phyloP scores from a whole-genome alignment of 2,888 invertebrate species.

The Minunthozetes semirufus region DNA sequence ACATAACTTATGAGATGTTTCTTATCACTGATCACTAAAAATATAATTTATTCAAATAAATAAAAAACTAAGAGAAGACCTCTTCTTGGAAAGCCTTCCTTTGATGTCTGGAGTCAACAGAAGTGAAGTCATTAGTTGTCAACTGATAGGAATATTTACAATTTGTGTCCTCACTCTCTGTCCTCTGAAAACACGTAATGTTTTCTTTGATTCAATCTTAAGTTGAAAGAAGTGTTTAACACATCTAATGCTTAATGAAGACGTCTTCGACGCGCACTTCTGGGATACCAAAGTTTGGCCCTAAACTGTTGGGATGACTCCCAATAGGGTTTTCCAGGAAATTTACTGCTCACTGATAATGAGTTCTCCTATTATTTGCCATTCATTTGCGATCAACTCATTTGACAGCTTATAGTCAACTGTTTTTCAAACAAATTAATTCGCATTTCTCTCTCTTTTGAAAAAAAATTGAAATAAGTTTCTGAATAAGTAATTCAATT shows the following conservation, averaged over 20 bases:
- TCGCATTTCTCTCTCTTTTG: background rate
- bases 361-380: background rate
- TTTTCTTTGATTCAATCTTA: slow-evolving; percentile 7
- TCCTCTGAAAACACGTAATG: slow-evolving; percentile 7
- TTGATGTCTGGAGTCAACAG: background rate
- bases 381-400: background rate
- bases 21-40: background rate
- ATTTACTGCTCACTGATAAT: slow-evolving; percentile 17
- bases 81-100: background rate
- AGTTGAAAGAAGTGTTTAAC: slow-evolving; percentile 6
- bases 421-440: background rate
- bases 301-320: slow-evolving; percentile 20
- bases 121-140: slow-evolving; percentile 11
- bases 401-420: background rate
- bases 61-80: background rate
- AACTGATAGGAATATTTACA: background rate
- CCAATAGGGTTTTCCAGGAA: background rate
- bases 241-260: slow-evolving; percentile 19
- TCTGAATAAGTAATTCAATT: background rate
- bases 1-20: background rate
- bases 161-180: slow-evolving; percentile 9
- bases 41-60: slow-evolving; percentile 24
- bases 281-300: background rate
- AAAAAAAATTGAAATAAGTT: background rate
- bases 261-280: slow-evolving; percentile 16